phyloP scores from a whole-genome alignment of 2,888 invertebrate genomes.

The Drosophila formosana region DNA sequence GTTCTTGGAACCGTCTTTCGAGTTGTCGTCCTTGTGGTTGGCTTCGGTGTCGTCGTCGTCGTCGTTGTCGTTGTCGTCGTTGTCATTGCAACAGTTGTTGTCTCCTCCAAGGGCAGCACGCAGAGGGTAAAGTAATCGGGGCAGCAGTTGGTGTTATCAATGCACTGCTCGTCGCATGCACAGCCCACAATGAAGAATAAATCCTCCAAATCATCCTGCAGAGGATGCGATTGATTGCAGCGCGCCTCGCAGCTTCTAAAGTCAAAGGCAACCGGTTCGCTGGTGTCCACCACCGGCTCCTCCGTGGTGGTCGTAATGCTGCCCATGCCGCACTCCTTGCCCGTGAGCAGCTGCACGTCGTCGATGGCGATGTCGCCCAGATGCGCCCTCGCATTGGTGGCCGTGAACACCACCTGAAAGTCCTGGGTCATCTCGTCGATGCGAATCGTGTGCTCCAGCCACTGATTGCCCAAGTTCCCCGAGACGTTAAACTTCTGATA shows the following conservation, averaged over 20 bases:
- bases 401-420: conserved; percentile 91
- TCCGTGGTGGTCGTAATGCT: conserved; percentile 45
- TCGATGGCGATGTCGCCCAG: conserved; percentile 93
- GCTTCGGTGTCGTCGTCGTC: conserved; percentile 23
- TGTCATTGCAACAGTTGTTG: neutral
- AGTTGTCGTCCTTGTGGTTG: conserved; percentile 9
- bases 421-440: conserved; percentile 85
- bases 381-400: conserved; percentile 88
- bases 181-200: conserved; percentile 85
- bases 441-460: conserved; percentile 87
- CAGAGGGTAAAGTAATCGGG: conserved; percentile 87
- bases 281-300: conserved; percentile 4
- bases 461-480: conserved; percentile 90
- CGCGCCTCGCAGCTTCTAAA: conserved; percentile 80
- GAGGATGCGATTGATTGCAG: conserved; percentile 12
- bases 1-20: neutral
- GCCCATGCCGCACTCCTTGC: conserved; percentile 67
- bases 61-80: conserved; percentile 26
- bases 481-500: conserved; percentile 87
- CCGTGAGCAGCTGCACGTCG: conserved; percentile 89
- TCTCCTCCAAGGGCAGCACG: neutral
- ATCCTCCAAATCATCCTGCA: rapidly evolving
- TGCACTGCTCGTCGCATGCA: conserved; percentile 87
- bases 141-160: conserved; percentile 87
- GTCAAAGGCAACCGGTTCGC: conserved; percentile 64